Evolutionary conservation across 2,888 invertebrate genomes (phyloP).

Genomic region (Cenopis cana): DNA sequence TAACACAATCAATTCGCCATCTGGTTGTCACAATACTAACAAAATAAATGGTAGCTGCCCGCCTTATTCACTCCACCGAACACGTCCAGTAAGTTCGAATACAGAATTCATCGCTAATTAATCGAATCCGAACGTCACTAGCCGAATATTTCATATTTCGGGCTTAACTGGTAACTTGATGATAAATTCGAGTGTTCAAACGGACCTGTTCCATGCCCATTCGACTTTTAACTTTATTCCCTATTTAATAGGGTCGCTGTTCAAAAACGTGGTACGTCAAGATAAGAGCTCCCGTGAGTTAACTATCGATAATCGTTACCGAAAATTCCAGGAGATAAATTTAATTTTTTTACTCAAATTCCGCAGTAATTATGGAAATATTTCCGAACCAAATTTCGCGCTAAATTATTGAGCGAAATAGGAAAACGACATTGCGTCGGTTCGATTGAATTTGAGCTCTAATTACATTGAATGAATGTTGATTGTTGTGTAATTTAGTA

Average conservation of each 20-base stretch:
- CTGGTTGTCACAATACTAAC: not conserved
- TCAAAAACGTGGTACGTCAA: not conserved
- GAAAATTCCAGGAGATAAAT: slow-evolving; percentile 23
- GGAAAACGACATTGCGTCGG: not conserved
- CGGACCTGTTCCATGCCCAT: not conserved
- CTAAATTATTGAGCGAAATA: slow-evolving; percentile 17
- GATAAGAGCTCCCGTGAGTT: not conserved
- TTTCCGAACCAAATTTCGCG: slow-evolving; percentile 22
- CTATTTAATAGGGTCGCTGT: not conserved
- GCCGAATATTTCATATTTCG: slow-evolving; percentile 32
- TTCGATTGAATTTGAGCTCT: not conserved
- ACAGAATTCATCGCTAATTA: slow-evolving; percentile 20
- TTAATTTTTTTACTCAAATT: slow-evolving; percentile 13
- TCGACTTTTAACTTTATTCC: not conserved
- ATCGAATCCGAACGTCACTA: slow-evolving; percentile 24
- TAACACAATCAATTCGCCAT: slow-evolving; percentile 6
- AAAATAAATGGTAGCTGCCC: not conserved
- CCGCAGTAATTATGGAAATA: slow-evolving; percentile 22
- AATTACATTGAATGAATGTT: not conserved
- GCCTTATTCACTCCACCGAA: not conserved
- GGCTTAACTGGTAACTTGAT: slow-evolving; percentile 29
- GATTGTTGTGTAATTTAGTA: not conserved
- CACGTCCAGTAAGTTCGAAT: slow-evolving; percentile 16
- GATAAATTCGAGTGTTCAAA: slow-evolving; percentile 5
- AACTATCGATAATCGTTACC: slow-evolving; percentile 24